A percentile compares a stretch with the other conserved stretches of the same genome.
Evolutionary conservation across 2,888 invertebrate genomes (phyloP).

Genomic region (Hedychridium roseum): DNA sequence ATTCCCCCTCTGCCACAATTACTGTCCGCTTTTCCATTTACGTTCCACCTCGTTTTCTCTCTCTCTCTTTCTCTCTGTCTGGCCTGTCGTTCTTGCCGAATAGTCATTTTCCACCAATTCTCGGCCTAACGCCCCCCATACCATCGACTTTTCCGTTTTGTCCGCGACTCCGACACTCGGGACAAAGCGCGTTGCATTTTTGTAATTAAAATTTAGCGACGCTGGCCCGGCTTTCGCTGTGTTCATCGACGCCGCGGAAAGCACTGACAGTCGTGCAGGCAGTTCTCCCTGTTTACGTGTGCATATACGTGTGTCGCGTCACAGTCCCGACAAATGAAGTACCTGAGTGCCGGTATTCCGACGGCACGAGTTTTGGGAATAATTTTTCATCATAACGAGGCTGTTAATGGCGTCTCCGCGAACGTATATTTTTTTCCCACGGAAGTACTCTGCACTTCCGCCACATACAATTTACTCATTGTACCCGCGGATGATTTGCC

Average conservation of each 20-base stretch:
- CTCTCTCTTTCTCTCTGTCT: neutral
- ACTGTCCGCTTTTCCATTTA: slow-evolving; percentile 14
- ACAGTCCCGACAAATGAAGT: slow-evolving; percentile 6
- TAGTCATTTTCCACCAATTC: slow-evolving; percentile 25
- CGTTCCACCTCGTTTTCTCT: slow-evolving; percentile 15
- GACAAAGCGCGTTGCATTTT: slow-evolving; percentile 53
- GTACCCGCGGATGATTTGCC: too few relatives aligned
- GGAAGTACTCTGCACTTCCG: too few relatives aligned
- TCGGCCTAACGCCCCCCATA: slow-evolving; percentile 21
- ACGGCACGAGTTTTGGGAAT: slow-evolving; percentile 10
- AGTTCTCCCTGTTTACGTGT: too few relatives aligned
- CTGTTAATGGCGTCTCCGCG: neutral
- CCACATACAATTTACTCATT: too few relatives aligned
- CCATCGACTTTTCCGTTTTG: slow-evolving; percentile 11
- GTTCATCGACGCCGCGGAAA: too few relatives aligned
- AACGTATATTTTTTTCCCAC: too few relatives aligned
- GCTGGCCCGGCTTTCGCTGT: neutral
- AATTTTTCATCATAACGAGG: slow-evolving; percentile 10
- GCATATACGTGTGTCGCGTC: too few relatives aligned
- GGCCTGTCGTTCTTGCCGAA: slow-evolving; percentile 20
- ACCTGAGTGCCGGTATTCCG: slow-evolving; percentile 5
- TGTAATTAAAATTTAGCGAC: slow-evolving; percentile 54
- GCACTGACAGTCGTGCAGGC: slow-evolving; percentile 1
- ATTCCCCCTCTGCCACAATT: slow-evolving; percentile 12
- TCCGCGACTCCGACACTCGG: slow-evolving; percentile 19